Evolutionary conservation across 2,113 vertebrate species (phyloP).

Genomic region (Dendropsophus ebraccatus): DNA sequence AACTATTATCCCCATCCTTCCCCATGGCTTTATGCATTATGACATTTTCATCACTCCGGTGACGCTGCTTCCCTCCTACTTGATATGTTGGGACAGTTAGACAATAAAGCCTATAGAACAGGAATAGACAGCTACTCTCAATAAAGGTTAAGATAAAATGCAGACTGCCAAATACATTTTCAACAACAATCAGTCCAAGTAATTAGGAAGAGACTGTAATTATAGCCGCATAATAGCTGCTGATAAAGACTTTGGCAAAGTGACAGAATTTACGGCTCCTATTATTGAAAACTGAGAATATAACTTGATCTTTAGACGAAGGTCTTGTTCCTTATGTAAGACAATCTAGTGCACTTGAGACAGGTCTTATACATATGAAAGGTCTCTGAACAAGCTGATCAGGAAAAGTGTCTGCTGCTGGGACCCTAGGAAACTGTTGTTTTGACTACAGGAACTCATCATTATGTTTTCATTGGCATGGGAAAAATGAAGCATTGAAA

Average conservation of each 20-base stretch:
- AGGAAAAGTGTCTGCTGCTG: no score
- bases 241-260: background rate
- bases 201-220: background rate
- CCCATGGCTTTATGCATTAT: background rate
- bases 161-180: background rate
- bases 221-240: background rate
- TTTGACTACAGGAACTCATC: no score
- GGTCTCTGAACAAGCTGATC: no score
- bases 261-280: background rate
- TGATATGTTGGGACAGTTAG: background rate
- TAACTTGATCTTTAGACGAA: no score
- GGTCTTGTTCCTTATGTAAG: no score
- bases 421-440: no score
- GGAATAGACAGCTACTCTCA: background rate
- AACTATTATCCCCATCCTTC: background rate
- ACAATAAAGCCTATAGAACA: background rate
- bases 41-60: background rate
- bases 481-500: no score
- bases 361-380: no score
- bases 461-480: no score
- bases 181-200: background rate
- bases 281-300: background rate
- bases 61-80: background rate
- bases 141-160: background rate
- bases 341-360: no score